phyloP scores from a whole-genome alignment of 92 coral and sea anemone species.

The Palythoa grandiflora region DNA sequence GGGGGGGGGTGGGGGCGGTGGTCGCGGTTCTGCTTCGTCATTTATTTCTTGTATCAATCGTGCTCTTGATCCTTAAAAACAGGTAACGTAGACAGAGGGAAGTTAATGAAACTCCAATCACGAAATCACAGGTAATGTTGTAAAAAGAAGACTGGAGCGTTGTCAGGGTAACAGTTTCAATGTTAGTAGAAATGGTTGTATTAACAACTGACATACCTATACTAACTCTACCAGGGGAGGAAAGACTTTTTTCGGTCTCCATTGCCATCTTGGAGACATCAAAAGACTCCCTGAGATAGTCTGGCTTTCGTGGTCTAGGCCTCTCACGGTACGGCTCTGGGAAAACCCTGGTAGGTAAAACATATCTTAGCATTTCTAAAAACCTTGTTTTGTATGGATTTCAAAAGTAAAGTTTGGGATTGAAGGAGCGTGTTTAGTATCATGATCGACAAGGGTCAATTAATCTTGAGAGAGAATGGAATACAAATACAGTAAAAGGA shows the following conservation, averaged over 20 bases:
- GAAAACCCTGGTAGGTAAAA: slow-evolving; percentile 34
- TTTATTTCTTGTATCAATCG: slow-evolving; percentile 1
- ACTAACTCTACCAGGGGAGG: background rate
- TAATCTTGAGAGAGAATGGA: too few species aligned
- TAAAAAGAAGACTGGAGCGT: too few species aligned
- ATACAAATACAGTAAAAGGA: too few species aligned
- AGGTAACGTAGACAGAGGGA: background rate
- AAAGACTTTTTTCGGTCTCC: slow-evolving; percentile 8
- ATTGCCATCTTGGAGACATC: slow-evolving; percentile 71
- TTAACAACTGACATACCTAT: slow-evolving; percentile 1
- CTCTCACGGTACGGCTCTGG: slow-evolving; percentile 77
- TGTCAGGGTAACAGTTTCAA: background rate
- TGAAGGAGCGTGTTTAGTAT: too few species aligned
- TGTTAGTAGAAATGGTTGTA: background rate
- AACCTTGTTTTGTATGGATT: too few species aligned
- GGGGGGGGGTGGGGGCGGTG: slow-evolving; percentile 67
- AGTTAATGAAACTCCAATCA: background rate
- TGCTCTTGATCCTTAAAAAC: slow-evolving; percentile 10
- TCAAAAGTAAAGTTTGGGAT: too few species aligned
- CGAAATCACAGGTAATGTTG: too few species aligned
- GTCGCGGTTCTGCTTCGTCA: slow-evolving; percentile 65
- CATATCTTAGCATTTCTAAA: too few species aligned
- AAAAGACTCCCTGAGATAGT: slow-evolving; percentile 93
- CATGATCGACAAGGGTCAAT: too few species aligned
- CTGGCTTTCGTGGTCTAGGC: slow-evolving; percentile 92